Base-by-base conservation (phyloP, 2,888 invertebrate genomes). In the Papilio demoleus region DNA sequence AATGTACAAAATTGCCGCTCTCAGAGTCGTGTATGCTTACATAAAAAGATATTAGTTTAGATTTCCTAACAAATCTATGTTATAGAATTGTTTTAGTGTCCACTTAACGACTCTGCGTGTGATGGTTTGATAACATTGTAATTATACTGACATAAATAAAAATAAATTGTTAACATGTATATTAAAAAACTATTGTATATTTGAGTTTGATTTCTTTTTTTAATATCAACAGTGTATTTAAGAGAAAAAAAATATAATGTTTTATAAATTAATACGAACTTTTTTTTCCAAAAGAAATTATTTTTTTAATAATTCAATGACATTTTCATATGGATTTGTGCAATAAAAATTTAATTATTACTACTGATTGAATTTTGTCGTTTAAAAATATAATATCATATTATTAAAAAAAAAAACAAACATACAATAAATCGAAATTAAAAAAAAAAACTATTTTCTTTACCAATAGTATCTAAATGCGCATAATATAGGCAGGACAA, bases 401-500 rank as follows among this genome's bases (percentile, higher is more conserved):
- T n/a, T n/a, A 14, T 24, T n/a, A 0, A 50, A 24, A 50, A 19
- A 2, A 47, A 12, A 24, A 24, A 50, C 2, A 50, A 1, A 14
- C 11, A 12, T 2, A 40, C 12, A 38, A 38, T 17, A 42, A 42
- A 2, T 40, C 17, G 6, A 45, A 8, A 17, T 45, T 9, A 47
- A 47, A 22, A 22, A 22, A 47, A 22, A 4, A 47, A 11, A 22
- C 1, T n/a, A 11, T 9, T 47, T 47, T 22, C 8, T 47, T 47
- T 19, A 47, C n/a, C n/a, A n/a, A n/a, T n/a, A n/a, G n/a, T 2
- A 3, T 47, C 22, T 47, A 22, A 47, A 47, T 22, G 47, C 47
- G 47, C 22, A 47, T 47, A 47, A n/a, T 47, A 22, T 22, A 47
- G 47, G 47, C 47, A 47, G 47, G 47, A 47, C 22, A 22, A 47